Conservation (phyloP, 2,888 invertebrate species). For the Apoderus coryli region DNA sequence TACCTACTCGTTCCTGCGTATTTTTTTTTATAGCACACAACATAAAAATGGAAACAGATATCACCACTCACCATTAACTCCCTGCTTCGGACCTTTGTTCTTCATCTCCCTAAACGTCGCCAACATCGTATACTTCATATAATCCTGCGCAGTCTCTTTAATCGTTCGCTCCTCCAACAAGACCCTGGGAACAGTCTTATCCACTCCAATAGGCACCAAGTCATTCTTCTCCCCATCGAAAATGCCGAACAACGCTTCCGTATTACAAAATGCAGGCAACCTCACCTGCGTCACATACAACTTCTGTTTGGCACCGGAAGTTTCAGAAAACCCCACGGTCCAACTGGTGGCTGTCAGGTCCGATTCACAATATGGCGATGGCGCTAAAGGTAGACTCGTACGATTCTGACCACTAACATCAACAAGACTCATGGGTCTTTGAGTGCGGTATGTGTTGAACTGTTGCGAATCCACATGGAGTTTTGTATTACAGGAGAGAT, state of each 20-base stretch:
- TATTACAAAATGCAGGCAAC: constrained; percentile 62
- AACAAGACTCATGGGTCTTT: constrained; percentile 66
- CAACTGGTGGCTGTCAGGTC: constrained; percentile 54
- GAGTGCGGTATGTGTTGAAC: constrained; percentile 62
- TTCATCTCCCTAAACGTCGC: constrained; percentile 65
- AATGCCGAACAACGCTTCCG: constrained; percentile 68
- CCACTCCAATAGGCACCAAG: constrained; percentile 52
- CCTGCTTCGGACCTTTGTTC: constrained; percentile 58
- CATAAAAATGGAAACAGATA: too few species aligned
- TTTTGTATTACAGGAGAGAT: constrained; percentile 70
- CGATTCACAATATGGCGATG: constrained; percentile 36
- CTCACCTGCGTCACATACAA: constrained; percentile 67
- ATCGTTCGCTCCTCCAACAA: constrained; percentile 66
- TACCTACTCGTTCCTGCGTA: too few species aligned
- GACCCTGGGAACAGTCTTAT: constrained; percentile 63
- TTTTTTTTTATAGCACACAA: too few species aligned
- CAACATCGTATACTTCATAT: constrained; percentile 71
- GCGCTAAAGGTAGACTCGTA: constrained; percentile 45
- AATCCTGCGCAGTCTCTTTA: constrained; percentile 66
- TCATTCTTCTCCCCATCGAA: constrained; percentile 66
- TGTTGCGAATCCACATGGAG: constrained; percentile 73
- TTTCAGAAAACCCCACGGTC: constrained; percentile 75
- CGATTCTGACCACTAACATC: constrained; percentile 73
- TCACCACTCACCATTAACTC: constrained; percentile 39
- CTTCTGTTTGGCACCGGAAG: constrained; percentile 57